Conservation (phyloP, 2,113 vertebrate species). For the Motacilla tschutschensis region DNA sequence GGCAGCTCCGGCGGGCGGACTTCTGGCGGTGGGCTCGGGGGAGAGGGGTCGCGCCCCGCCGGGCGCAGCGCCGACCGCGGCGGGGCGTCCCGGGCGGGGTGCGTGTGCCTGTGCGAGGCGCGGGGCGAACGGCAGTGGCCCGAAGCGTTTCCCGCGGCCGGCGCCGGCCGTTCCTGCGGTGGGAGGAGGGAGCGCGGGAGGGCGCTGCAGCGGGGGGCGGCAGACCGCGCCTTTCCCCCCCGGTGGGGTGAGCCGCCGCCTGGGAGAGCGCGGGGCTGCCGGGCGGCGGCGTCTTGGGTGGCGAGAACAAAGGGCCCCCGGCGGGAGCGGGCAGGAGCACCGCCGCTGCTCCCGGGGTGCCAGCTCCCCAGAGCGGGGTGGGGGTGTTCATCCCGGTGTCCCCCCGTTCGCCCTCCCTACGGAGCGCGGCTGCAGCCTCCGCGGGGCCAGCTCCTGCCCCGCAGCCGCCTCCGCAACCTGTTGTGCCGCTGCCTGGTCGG, state of each 20-base stretch:
- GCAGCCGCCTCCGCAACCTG: not conserved
- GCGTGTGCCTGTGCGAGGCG: not conserved
- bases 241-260: not conserved
- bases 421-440: not conserved
- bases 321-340: conserved; percentile 13
- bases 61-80: not conserved
- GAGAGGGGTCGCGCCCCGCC: not conserved
- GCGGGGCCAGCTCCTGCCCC: not conserved
- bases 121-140: not conserved
- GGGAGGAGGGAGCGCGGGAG: not conserved
- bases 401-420: not conserved
- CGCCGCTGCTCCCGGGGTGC: not conserved
- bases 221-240: not conserved
- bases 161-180: not conserved
- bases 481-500: not conserved
- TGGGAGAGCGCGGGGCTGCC: conserved; percentile 30
- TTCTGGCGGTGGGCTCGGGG: not conserved
- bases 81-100: not conserved
- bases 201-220: conserved; percentile 1
- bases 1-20: not conserved
- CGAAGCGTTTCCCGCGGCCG: not conserved
- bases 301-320: conserved; percentile 40
- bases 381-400: not conserved
- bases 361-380: not conserved
- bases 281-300: conserved; percentile 45